A percentile compares a stretch with the other conserved stretches of the same genome.
These are phyloP conservation scores for Lerema accius DNA, from an alignment of 1,140 invertebrate species.

Conservation along the genomic window DNA sequence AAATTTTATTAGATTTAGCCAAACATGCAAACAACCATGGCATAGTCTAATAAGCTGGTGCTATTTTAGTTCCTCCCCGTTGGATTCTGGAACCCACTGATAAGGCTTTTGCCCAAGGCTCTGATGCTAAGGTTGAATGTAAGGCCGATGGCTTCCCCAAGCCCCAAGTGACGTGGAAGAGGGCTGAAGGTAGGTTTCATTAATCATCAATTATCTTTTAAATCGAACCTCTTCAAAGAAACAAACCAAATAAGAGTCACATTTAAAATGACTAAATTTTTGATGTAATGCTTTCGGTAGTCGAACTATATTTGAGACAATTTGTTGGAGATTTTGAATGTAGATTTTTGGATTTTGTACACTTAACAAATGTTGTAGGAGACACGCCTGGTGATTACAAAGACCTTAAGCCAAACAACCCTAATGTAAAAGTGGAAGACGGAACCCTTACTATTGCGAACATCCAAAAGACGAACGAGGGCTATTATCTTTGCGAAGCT, in stretches of 20 bases:
- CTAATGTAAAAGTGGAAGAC: conserved; percentile 94
- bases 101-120: conserved; percentile 96
- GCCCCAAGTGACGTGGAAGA: conserved; percentile 97
- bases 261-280: too few species aligned
- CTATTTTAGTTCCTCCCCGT: conserved; percentile 93
- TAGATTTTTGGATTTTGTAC: conserved; percentile 4
- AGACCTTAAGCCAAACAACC: conserved; percentile 94
- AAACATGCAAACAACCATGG: background rate
- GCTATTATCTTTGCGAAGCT: conserved; percentile 97
- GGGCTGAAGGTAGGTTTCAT: conserved; percentile 90
- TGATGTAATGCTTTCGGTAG: background rate
- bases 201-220: background rate
- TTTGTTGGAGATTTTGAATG: too few species aligned
- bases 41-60: conserved; percentile 29
- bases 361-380: conserved; percentile 81
- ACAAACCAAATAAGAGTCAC: too few species aligned
- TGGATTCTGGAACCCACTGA: conserved; percentile 98
- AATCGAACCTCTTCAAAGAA: background rate
- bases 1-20: too few species aligned
- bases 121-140: conserved; percentile 96
- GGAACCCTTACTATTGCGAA: conserved; percentile 91
- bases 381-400: conserved; percentile 96
- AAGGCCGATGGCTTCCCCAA: conserved; percentile 97
- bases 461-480: conserved; percentile 96
- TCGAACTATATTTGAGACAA: background rate